Evolutionary conservation across 2,888 invertebrate genomes (phyloP).

Genomic region (Amiota minor): DNA sequence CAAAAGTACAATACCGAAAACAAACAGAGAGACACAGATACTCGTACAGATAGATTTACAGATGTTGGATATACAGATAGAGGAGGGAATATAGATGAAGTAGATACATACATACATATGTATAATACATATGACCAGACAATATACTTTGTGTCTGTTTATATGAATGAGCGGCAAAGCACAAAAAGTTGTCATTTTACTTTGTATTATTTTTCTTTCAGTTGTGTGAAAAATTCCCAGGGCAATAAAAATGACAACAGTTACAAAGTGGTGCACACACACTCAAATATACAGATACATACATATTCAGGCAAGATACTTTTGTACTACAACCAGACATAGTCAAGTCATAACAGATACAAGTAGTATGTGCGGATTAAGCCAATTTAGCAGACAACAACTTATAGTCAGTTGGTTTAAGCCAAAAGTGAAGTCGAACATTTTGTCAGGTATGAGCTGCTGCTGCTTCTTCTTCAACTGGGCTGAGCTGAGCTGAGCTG

Average conservation of each 20-base stretch:
- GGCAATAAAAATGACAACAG: conserved; percentile 68
- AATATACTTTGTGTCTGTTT: no score
- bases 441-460: no score
- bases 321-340: background rate
- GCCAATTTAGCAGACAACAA: conserved; percentile 65
- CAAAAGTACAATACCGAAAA: background rate
- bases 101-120: background rate
- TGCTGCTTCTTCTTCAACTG: no score
- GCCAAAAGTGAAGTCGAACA: background rate
- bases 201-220: conserved; percentile 7
- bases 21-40: conserved; percentile 29
- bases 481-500: background rate
- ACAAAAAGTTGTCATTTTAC: conserved; percentile 31
- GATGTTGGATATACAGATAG: background rate
- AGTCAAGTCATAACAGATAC: background rate
- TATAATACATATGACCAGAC: background rate
- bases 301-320: conserved; percentile 1
- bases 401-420: conserved; percentile 58
- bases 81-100: background rate
- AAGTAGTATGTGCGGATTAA: conserved; percentile 53
- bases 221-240: conserved; percentile 65
- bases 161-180: conserved; percentile 20
- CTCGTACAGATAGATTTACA: conserved; percentile 20
- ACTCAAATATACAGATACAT: conserved; percentile 30
- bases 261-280: conserved; percentile 59